These are phyloP conservation scores for Misgurnus anguillicaudatus DNA, from an alignment of 2,113 vertebrate genomes.

Conservation along the genomic window DNA sequence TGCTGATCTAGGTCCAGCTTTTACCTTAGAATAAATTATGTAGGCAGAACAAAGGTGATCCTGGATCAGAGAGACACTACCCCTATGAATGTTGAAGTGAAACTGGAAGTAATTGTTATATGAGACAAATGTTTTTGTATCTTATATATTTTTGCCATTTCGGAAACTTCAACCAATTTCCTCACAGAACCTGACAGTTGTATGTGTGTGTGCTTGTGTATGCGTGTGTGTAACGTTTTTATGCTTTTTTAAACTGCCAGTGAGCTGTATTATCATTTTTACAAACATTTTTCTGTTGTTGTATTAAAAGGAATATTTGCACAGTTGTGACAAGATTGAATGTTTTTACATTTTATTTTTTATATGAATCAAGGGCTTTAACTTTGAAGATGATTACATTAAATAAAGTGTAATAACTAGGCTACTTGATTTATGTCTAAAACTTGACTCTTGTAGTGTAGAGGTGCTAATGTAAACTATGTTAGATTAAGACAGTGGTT, in stretches of 20 bases:
- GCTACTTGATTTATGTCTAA: background rate
- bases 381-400: background rate
- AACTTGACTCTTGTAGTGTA: background rate
- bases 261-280: slow-evolving; percentile 7
- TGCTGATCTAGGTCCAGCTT: background rate
- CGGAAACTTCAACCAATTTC: background rate
- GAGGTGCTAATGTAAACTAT: background rate
- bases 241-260: background rate
- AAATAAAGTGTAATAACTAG: background rate
- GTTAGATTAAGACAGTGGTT: background rate
- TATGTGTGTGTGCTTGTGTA: background rate
- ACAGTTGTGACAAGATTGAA: background rate
- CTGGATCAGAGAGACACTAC: background rate
- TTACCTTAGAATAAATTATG: background rate
- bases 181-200: background rate
- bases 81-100: background rate
- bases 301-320: slow-evolving; percentile 18
- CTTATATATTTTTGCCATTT: background rate
- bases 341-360: background rate
- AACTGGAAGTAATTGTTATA: background rate
- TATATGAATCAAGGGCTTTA: background rate
- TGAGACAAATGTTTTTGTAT: background rate
- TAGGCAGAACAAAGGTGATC: background rate
- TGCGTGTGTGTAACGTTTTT: too few species aligned
- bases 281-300: background rate